A percentile compares a stretch with the other conserved stretches of the same genome.
phyloP scores from a whole-genome alignment of 2,797 vertebrate genomes.

The Merluccius polli region DNA sequence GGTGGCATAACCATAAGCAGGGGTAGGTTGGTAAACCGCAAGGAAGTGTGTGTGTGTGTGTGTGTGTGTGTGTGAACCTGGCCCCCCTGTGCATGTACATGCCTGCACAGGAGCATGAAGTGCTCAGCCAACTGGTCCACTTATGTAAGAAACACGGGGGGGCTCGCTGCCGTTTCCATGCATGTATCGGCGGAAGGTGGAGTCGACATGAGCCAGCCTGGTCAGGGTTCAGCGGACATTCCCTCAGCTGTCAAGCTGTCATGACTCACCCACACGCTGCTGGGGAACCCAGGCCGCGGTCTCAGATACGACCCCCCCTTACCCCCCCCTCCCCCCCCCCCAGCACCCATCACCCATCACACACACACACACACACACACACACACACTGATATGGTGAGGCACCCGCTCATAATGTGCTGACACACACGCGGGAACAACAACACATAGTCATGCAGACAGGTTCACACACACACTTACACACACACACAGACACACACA shows the following conservation, averaged over 20 bases:
- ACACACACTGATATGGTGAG: conserved; percentile 31
- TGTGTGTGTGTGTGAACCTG: conserved; percentile 3
- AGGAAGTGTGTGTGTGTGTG: neutral
- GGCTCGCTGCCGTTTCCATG: conserved; percentile 49
- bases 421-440: conserved; percentile 34
- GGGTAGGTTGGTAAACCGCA: neutral
- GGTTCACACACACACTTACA: conserved; percentile 22
- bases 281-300: conserved; percentile 57
- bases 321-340: neutral
- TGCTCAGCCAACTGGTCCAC: conserved; percentile 42
- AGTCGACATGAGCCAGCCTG: conserved; percentile 43
- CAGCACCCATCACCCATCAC: conserved; percentile 48
- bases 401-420: conserved; percentile 51
- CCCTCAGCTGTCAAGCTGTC: conserved; percentile 72
- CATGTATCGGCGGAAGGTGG: conserved; percentile 48
- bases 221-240: conserved; percentile 59
- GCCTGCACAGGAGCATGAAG: conserved; percentile 33
- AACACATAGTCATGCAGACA: neutral
- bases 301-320: conserved; percentile 44
- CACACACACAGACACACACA: conserved; percentile 17
- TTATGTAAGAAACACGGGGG: conserved; percentile 59
- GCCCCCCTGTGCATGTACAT: conserved; percentile 27
- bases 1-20: no score
- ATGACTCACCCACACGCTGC: conserved; percentile 62
- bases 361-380: neutral